phyloP scores from a whole-genome alignment of 2,113 vertebrate species.

The Chascanopsetta lugubris region DNA sequence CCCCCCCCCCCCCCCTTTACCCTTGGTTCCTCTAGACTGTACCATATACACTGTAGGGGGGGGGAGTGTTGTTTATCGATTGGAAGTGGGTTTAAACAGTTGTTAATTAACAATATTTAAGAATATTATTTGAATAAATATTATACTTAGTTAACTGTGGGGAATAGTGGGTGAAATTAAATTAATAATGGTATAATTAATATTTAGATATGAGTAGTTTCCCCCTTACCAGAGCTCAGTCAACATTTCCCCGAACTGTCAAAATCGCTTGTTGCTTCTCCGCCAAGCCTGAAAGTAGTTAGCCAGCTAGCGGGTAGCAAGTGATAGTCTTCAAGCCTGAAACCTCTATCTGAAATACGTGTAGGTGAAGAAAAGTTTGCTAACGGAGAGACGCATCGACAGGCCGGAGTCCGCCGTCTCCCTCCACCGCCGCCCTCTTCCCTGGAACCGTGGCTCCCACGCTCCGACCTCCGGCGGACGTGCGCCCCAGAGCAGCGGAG shows the following conservation, averaged over 20 bases:
- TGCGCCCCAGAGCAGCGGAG: constrained; percentile 7
- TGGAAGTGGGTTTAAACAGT: neutral
- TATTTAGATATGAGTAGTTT: neutral
- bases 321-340: neutral
- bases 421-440: constrained; percentile 12
- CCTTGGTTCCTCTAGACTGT: constrained; percentile 68
- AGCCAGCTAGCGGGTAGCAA: constrained; percentile 67
- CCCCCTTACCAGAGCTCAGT: constrained; percentile 16
- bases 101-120: rapidly evolving
- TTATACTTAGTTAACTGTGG: rapidly evolving
- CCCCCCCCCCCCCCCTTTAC: constrained; percentile 68
- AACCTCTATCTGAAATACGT: constrained; percentile 6
- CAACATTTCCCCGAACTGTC: constrained; percentile 77
- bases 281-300: constrained; percentile 77
- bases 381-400: neutral
- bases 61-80: neutral
- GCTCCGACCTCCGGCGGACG: neutral
- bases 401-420: neutral
- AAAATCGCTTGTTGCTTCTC: constrained; percentile 83
- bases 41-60: constrained; percentile 64
- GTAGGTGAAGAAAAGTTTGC: constrained; percentile 58
- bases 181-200: neutral
- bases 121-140: rapidly evolving
- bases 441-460: constrained; percentile 5
- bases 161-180: rapidly evolving